Base-by-base conservation (phyloP, 2,888 invertebrate species). In the Biston stratarius region DNA sequence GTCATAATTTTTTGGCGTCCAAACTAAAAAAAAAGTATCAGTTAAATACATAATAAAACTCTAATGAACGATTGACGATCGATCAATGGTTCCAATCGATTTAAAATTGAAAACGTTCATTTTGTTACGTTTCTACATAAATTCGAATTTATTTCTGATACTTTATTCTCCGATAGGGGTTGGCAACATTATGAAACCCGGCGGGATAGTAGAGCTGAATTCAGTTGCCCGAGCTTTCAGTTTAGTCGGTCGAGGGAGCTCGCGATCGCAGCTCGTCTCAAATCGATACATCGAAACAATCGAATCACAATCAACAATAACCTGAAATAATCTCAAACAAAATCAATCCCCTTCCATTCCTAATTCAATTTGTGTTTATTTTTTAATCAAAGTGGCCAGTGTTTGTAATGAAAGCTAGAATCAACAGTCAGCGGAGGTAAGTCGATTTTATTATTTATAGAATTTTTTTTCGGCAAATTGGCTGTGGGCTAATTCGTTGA, bases 211-310 rank as follows among this genome's bases (percentile, higher is more conserved):
- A 24, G 64, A 61, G 63, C 60, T 57, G 67, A 66, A 64, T 51
- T 15, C 56, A 60, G 49, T 36, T 24, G 62, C 42, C 42, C 9
- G 57, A 45, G 36, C 38, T 58, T 49, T 49, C 67, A 12, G 6
- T 83, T 88, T 89, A 92, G 92, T 92, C 84, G 83, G 81, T 85
- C 89, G 89, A 86, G 83, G 80, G 80, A 82, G 78, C 86, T 83
- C 84, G 80, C 69, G 76, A 78, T 67, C 73, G 68, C 77, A 66
- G 12, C 57, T 59, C 65, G 65, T 38, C 49, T 48, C 60, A 61
- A 40, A 42, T 44, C 63, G 59, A 61, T 69, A 47, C 62, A 24
- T 48, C 64, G 56, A 53, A 10, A 55, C 64, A 67, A 69, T 64
- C 73, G 69, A 73, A 72, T 68, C 61, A 73, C 60, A 75, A 74